phyloP scores from a whole-genome alignment of 2,797 vertebrate genomes.

The Tachyglossus aculeatus region DNA sequence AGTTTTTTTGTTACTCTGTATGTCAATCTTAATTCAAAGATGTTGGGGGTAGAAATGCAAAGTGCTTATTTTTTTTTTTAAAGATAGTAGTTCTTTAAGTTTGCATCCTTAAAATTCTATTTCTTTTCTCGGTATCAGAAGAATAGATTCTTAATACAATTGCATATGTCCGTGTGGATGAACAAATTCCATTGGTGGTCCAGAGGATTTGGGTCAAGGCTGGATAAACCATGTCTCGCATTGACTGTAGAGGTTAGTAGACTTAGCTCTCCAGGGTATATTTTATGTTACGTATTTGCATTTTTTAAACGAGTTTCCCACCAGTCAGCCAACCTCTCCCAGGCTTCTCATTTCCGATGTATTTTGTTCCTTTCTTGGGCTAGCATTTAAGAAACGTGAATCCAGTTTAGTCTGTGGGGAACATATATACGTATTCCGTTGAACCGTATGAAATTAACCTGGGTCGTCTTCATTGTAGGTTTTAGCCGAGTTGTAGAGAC shows the following conservation, averaged over 20 bases:
- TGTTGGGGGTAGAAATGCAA: conserved; percentile 48
- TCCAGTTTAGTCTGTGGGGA: conserved; percentile 31
- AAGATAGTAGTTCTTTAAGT: conserved; percentile 32
- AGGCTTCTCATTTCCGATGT: conserved; percentile 3
- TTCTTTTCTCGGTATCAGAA: conserved; percentile 57
- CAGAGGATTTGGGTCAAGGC: conserved; percentile 65
- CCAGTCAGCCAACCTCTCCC: conserved; percentile 1
- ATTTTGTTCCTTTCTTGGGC: not conserved
- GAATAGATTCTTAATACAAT: conserved; percentile 69
- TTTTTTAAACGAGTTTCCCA: conserved; percentile 41
- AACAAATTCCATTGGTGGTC: conserved; percentile 60
- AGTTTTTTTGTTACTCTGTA: conserved; percentile 19
- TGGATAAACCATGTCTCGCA: conserved; percentile 69
- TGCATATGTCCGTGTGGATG: conserved; percentile 64
- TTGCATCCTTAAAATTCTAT: conserved; percentile 60
- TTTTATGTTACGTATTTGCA: conserved; percentile 22
- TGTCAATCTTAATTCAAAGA: conserved; percentile 29
- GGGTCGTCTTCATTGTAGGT: too few species aligned
- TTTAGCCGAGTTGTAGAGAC: too few species aligned
- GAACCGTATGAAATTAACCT: too few species aligned
- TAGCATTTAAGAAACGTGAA: conserved; percentile 11
- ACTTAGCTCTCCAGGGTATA: conserved; percentile 57
- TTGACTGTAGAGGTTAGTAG: conserved; percentile 70
- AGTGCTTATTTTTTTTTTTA: conserved; percentile 32
- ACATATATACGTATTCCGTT: too few species aligned